Percentiles rank a stretch among this genome's conserved stretches.
phyloP scores from a whole-genome alignment of 2,797 vertebrate species.

The Caiman crocodilus region DNA sequence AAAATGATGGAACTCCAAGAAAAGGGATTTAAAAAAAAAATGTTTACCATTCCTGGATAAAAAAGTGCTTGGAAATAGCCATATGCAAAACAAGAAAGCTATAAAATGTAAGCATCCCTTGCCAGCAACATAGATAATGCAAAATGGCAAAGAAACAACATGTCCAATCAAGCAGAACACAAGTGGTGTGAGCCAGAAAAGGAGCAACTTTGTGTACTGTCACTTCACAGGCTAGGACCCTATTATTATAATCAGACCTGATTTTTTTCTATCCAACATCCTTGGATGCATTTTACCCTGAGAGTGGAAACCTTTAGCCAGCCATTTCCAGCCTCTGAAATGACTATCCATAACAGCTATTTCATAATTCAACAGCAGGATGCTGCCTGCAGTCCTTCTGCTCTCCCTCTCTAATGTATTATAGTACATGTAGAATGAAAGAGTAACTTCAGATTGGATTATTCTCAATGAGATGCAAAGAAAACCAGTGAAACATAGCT shows the following conservation, averaged over 20 bases:
- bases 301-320: slow-evolving; percentile 47
- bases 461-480: not conserved
- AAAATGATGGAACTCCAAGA: slow-evolving; percentile 55
- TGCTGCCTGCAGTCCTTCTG: not conserved
- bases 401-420: not conserved
- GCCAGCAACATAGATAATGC: slow-evolving; percentile 41
- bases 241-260: slow-evolving; percentile 69
- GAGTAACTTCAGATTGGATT: slow-evolving; percentile 22
- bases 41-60: slow-evolving; percentile 49
- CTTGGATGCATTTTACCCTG: slow-evolving; percentile 27
- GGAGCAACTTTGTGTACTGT: slow-evolving; percentile 51
- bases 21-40: slow-evolving; percentile 8
- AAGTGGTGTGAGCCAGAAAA: slow-evolving; percentile 1
- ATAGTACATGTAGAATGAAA: not conserved
- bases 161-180: slow-evolving; percentile 62
- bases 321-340: slow-evolving; percentile 51
- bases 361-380: slow-evolving; percentile 43
- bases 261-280: slow-evolving; percentile 45
- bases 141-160: slow-evolving; percentile 57
- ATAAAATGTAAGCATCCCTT: slow-evolving; percentile 44
- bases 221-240: slow-evolving; percentile 54
- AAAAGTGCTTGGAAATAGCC: slow-evolving; percentile 50
- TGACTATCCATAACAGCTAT: slow-evolving; percentile 24
- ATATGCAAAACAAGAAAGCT: slow-evolving; percentile 43
- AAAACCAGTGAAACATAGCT: not conserved